These are phyloP conservation scores for Tachina fera DNA, from an alignment of 2,888 invertebrate species.

Conservation along the genomic window DNA sequence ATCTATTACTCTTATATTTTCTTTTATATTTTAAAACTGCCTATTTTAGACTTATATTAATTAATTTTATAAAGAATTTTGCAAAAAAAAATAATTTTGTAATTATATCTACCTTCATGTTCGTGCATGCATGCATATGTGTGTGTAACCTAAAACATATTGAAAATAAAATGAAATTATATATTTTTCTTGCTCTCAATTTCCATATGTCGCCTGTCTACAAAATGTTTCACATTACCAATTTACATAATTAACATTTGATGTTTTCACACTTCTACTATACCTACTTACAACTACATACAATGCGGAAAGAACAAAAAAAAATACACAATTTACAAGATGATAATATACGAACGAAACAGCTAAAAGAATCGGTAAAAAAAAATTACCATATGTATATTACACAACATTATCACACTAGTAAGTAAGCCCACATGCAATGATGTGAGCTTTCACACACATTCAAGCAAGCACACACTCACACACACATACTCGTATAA, in stretches of 20 bases:
- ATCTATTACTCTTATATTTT: no score
- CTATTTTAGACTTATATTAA: no score
- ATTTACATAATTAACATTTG: conserved; percentile 76
- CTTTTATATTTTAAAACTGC: no score
- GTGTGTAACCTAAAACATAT: conserved; percentile 4
- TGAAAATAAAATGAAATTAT: not conserved
- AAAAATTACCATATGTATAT: conserved; percentile 48
- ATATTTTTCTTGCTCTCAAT: conserved; percentile 8
- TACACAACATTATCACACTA: conserved; percentile 24
- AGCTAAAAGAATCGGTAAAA: conserved; percentile 36
- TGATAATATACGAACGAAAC: conserved; percentile 5
- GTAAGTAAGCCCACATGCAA: not conserved
- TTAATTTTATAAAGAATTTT: no score
- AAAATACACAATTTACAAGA: conserved; percentile 18
- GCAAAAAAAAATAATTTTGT: no score
- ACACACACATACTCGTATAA: conserved; percentile 16
- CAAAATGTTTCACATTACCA: conserved; percentile 63
- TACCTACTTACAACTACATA: not conserved
- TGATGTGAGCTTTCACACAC: not conserved
- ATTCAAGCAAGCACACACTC: not conserved
- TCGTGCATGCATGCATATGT: no score
- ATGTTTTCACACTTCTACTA: conserved; percentile 38
- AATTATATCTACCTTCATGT: no score
- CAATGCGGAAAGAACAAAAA: not conserved
- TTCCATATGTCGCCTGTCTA: conserved; percentile 28